Conservation (phyloP, 1,140 invertebrate species). For the Piezodorus guildinii region DNA sequence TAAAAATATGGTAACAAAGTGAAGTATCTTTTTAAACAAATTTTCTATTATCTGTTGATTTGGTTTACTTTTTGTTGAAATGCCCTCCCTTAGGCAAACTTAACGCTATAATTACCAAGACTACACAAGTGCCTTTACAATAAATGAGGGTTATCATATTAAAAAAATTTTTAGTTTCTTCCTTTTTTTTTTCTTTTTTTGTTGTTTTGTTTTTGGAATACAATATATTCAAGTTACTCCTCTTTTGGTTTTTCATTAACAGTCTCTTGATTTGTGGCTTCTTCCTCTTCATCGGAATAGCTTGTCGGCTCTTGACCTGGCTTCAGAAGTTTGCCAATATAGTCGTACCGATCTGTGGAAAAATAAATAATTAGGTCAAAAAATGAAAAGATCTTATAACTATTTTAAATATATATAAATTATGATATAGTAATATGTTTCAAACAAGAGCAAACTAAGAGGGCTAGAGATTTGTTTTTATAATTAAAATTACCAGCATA, state of each 20-base stretch:
- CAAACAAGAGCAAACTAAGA: too few relatives aligned
- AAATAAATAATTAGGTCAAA: slow-evolving; percentile 19
- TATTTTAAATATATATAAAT: too few relatives aligned
- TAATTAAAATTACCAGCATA: too few relatives aligned
- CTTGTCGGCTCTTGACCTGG: slow-evolving; percentile 81
- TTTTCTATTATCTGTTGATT: background rate
- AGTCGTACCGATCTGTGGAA: slow-evolving; percentile 83
- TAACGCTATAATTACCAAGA: background rate
- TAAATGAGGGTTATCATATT: background rate
- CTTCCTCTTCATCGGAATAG: slow-evolving; percentile 86
- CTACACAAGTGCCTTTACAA: too few relatives aligned
- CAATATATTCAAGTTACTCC: slow-evolving; percentile 13
- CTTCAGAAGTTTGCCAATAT: slow-evolving; percentile 80
- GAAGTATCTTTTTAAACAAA: too few relatives aligned
- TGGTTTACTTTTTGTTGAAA: background rate
- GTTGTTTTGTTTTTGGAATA: too few relatives aligned
- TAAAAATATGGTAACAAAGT: too few relatives aligned
- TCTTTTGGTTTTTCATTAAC: slow-evolving; percentile 32
- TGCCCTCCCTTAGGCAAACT: background rate
- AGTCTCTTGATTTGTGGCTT: slow-evolving; percentile 37
- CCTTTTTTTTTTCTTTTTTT: background rate
- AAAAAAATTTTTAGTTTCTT: background rate
- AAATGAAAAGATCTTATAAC: too few relatives aligned
- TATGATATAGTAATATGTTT: too few relatives aligned
- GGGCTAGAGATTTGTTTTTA: too few relatives aligned